Evolutionary conservation across 2,797 vertebrate genomes (phyloP).

Genomic region (Platyrinchus mystaceus): DNA sequence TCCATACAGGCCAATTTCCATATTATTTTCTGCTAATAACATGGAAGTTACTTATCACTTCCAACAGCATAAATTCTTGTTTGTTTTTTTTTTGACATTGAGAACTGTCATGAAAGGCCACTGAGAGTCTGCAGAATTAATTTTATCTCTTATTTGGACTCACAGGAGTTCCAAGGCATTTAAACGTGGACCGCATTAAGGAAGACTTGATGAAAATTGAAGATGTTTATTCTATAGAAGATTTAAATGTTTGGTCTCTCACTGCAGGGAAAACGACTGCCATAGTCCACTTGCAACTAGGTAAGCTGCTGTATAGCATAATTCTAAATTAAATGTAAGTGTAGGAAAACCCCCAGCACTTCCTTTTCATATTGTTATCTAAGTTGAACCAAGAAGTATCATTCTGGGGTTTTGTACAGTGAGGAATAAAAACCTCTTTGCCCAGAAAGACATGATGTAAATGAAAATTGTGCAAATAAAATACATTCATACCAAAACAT

Average conservation of each 20-base stretch:
- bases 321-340: not conserved
- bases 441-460: not conserved
- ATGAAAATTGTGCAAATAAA: not conserved
- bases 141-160: slow-evolving; percentile 3
- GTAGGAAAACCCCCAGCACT: not conserved
- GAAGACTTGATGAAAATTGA: slow-evolving; percentile 93
- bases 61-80: not conserved
- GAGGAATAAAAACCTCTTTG: not conserved
- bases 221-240: slow-evolving; percentile 90
- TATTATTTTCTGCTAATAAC: not conserved
- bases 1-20: not conserved
- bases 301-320: slow-evolving; percentile 74
- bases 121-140: not conserved
- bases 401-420: not conserved
- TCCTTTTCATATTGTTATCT: not conserved
- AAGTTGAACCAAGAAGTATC: not conserved
- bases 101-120: not conserved
- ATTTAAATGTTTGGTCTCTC: slow-evolving; percentile 94
- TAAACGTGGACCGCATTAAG: slow-evolving; percentile 86
- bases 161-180: slow-evolving; percentile 88
- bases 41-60: not conserved
- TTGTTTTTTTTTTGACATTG: not conserved
- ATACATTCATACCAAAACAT: not conserved
- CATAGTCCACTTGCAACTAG: slow-evolving; percentile 89
- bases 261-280: slow-evolving; percentile 91